A percentile compares a stretch with the other conserved stretches of the same genome.
phyloP scores from a whole-genome alignment of 2,797 vertebrate genomes.

The Microcaecilia unicolor region DNA sequence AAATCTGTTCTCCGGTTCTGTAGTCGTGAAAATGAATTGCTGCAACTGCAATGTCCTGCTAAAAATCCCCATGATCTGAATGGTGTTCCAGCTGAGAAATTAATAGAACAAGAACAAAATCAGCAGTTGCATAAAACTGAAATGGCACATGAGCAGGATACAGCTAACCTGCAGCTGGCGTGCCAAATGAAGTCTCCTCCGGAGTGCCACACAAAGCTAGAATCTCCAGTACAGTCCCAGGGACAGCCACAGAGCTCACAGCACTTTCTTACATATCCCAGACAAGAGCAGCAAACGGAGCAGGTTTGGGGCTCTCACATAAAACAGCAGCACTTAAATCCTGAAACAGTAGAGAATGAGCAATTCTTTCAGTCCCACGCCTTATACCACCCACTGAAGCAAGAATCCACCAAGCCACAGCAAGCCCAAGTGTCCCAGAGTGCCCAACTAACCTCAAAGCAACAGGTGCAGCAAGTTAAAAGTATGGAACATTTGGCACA shows the following conservation, averaged over 20 bases:
- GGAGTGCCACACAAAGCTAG: slow-evolving; percentile 31
- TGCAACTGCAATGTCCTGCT: slow-evolving; percentile 56
- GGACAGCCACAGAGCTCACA: slow-evolving; percentile 40
- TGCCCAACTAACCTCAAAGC: slow-evolving; percentile 39
- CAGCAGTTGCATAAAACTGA: slow-evolving; percentile 38
- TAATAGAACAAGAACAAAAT: slow-evolving; percentile 48
- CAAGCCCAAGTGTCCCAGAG: slow-evolving; percentile 23
- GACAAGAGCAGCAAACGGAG: slow-evolving; percentile 38
- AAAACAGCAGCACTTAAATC: slow-evolving; percentile 69
- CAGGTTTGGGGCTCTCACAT: slow-evolving; percentile 39
- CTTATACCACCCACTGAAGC: slow-evolving; percentile 55
- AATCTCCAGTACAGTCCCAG: slow-evolving; percentile 31
- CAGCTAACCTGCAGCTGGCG: slow-evolving; percentile 59
- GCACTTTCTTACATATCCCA: slow-evolving; percentile 47
- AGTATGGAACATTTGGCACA: slow-evolving; percentile 35
- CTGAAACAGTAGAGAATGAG: slow-evolving; percentile 55
- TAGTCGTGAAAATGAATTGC: slow-evolving; percentile 46
- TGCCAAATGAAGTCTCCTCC: slow-evolving; percentile 48
- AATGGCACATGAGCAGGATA: slow-evolving; percentile 41
- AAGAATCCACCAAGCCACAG: slow-evolving; percentile 42
- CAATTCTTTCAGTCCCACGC: slow-evolving; percentile 59
- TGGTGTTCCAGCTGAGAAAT: slow-evolving; percentile 51
- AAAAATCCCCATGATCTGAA: slow-evolving; percentile 49
- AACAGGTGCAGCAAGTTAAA: slow-evolving; percentile 34
- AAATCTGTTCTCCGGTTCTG: slow-evolving; percentile 50